Base-by-base conservation (phyloP, 2,113 vertebrate species). In the Sciurus niger region DNA sequence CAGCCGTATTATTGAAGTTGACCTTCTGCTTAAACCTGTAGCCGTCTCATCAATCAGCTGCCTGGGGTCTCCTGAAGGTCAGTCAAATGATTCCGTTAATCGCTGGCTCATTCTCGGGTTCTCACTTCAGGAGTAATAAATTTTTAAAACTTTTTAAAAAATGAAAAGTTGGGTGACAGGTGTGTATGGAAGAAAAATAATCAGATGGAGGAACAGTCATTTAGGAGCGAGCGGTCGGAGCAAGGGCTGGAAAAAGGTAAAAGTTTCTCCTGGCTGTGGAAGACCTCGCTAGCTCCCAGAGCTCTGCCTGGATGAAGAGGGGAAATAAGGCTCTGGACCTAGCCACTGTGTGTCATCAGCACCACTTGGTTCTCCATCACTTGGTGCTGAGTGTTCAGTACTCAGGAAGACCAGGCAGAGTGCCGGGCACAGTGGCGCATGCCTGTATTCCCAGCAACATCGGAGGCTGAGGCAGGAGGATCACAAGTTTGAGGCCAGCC, bases 71-170 rank as follows among this genome's bases (percentile, higher is more conserved):
- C 95, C 87, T 95, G 95, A 97, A 98, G 97, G 97, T 97, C 97
- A 97, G 97, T 94, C 93, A 96, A 95, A 96, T 88, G 96, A 96
- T 97, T 97, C 96, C 2, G 95, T 89, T 97, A 97, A 97, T 97
- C 96, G 92, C 94, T 48, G 0, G 30, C 93, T 96, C 89, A 94
- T 96, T 96, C 97, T 96, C 84, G 55, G 92, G 80, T 90, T 94
- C 96, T 98, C 4, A 74, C 96, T 98, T 98, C 96, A 97, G 92
- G 93, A 97, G 90, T 97, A 95, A 97, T 98, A 98, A 84, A 95
- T 97, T 98, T 98, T 98, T 96, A 90, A 98, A 97, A 98, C 96
- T 97, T 98, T 98, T 96, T 93, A 94, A 98, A 98, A 98, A 97
- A 97, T 98, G 97, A 94, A 96, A 97, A 97, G 93, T 97, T 97